Conservation (phyloP, 2,113 vertebrate genomes). For the Chaetops frenatus region DNA sequence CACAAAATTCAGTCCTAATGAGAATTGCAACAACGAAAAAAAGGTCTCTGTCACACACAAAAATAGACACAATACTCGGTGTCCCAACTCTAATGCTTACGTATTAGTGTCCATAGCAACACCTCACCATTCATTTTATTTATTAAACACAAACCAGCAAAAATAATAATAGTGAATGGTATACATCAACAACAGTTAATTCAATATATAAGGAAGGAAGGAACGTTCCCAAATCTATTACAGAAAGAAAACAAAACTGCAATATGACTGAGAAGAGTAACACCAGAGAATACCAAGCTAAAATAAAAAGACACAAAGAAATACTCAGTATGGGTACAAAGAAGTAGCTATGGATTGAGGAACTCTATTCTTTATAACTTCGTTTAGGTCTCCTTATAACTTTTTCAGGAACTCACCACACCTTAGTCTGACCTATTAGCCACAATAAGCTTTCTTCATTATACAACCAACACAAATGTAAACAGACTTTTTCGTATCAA, state of each 20-base stretch:
- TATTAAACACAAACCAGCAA: neutral
- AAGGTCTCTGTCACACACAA: neutral
- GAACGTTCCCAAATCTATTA: neutral
- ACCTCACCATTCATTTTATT: neutral
- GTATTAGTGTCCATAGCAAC: slow-evolving; percentile 15
- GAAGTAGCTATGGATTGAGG: neutral
- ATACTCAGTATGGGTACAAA: neutral
- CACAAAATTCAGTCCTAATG: neutral
- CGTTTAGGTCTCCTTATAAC: neutral
- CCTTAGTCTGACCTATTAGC: neutral
- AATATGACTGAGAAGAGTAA: neutral
- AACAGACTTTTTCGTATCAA: neutral
- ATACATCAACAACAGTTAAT: neutral
- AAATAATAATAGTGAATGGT: neutral
- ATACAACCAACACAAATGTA: neutral
- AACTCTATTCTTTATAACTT: neutral
- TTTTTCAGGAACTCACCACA: neutral
- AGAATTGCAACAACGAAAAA: neutral
- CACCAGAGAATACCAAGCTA: neutral
- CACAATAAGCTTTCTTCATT: neutral
- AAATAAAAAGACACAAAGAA: neutral
- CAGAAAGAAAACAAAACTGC: neutral
- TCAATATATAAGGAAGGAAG: neutral
- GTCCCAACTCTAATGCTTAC: neutral
- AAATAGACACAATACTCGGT: neutral